Base-by-base conservation (phyloP, 1,140 invertebrate genomes). In the Drosophila ficusphila region DNA sequence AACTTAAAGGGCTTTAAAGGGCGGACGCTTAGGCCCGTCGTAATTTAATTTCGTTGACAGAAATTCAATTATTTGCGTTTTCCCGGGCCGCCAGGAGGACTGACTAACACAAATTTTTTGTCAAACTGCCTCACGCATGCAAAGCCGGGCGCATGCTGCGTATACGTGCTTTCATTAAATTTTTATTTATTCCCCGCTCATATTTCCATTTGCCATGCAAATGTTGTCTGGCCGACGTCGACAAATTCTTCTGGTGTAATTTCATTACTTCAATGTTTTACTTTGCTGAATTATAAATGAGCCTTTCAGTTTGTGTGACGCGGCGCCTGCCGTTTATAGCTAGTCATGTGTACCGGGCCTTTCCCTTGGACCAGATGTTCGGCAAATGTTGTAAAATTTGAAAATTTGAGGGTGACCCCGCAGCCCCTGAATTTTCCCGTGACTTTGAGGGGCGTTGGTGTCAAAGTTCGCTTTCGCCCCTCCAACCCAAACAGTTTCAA, bases 201-300 rank as follows among this genome's bases (percentile, higher is more conserved):
- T 88, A 88, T 86, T 76, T 76, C 49, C 49, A 31, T 41, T 21
- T 21, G 18, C 38, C 18, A 19, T 39, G 9, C 11, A 19, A 18
- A n/a, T 34, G 33, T 44, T 14, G 53, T 47, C 42, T 65, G 64
- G 51, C 41, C 56, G 47, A 58, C 67, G 58, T 34, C 68, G 27
- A 76, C 79, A 76, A 79, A 85, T 88, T 86, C 82, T 76, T 88
- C 68, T 88, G 82, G 77, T 81, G 81, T 85, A 85, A 85, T 85
- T 85, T 85, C 82, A 85, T 85, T 85, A 85, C 79, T 85, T 88
- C 82, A 85, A 85, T 85, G 81, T 85, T 85, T 85, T 85, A 85
- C 82, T 85, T 85, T 76, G 51, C 81, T 85, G 76, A 85, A 85
- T 85, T 88, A 88, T 85, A 81, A 85, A 85, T 85, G 62, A 86